These are phyloP conservation scores for Amazona finschi DNA, from an alignment of 2,797 vertebrate genomes.

Conservation along the genomic window DNA sequence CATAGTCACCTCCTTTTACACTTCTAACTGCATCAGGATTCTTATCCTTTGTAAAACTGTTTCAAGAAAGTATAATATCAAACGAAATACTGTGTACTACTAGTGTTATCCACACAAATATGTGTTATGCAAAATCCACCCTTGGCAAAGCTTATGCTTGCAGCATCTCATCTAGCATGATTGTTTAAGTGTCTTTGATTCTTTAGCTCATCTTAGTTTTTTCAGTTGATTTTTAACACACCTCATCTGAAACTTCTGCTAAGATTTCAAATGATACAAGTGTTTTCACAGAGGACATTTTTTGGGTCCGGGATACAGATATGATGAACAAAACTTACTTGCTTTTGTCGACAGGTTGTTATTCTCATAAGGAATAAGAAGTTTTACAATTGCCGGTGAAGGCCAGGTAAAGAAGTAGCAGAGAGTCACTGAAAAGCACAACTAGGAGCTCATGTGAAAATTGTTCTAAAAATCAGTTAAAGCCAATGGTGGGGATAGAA, in stretches of 20 bases:
- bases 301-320: background rate
- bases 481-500: background rate
- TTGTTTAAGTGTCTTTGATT: background rate
- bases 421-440: background rate
- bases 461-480: background rate
- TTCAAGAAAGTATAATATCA: background rate
- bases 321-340: background rate
- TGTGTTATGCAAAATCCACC: background rate
- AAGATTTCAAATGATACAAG: background rate
- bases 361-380: background rate
- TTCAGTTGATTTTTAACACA: background rate
- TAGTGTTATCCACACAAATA: background rate
- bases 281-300: background rate
- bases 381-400: background rate
- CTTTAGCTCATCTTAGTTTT: background rate
- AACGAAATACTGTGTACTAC: background rate
- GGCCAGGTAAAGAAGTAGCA: background rate
- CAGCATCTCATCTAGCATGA: background rate
- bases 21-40: background rate
- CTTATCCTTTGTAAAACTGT: background rate
- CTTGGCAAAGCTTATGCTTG: background rate
- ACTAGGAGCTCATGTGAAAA: background rate
- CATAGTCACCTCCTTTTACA: rapidly evolving
- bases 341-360: background rate
- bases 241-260: background rate